These are phyloP conservation scores for Lamellibrachia columna DNA, from an alignment of 2,888 invertebrate genomes.

Conservation along the genomic window DNA sequence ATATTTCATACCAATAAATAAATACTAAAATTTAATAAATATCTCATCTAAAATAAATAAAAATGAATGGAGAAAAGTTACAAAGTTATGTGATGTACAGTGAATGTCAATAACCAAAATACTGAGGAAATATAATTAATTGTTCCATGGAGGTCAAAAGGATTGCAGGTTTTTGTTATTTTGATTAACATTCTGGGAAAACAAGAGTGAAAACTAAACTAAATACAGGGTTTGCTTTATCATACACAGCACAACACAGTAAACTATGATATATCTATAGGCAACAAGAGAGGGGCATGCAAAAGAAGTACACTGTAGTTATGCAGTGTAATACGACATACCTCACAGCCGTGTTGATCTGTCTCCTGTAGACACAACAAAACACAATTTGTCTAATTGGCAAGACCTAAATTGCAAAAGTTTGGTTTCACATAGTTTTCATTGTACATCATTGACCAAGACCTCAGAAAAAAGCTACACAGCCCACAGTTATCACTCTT, in stretches of 20 bases:
- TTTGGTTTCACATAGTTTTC: too few species aligned
- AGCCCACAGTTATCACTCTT: too few species aligned
- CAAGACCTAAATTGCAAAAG: too few species aligned
- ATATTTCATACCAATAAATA: background rate
- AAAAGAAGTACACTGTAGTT: too few species aligned
- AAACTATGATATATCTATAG: background rate
- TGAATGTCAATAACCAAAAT: background rate
- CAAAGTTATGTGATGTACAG: background rate
- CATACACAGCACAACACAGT: background rate
- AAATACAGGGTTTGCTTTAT: background rate
- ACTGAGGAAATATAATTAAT: background rate
- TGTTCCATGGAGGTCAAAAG: background rate
- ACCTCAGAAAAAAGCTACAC: too few species aligned
- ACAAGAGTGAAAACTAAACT: background rate
- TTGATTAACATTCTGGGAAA: background rate
- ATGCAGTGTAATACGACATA: background rate
- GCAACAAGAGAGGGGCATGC: background rate
- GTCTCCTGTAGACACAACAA: conserved; percentile 30
- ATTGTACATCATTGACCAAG: too few species aligned
- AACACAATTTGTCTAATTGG: background rate
- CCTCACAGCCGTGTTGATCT: conserved; percentile 40
- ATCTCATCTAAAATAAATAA: background rate
- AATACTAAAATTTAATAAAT: background rate
- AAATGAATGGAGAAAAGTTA: background rate
- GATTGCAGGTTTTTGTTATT: background rate